Evolutionary conservation across 2,797 vertebrate genomes (phyloP), one percentile per base, ranked within the genome.

Genomic region (Graptemys geographica): DNA sequence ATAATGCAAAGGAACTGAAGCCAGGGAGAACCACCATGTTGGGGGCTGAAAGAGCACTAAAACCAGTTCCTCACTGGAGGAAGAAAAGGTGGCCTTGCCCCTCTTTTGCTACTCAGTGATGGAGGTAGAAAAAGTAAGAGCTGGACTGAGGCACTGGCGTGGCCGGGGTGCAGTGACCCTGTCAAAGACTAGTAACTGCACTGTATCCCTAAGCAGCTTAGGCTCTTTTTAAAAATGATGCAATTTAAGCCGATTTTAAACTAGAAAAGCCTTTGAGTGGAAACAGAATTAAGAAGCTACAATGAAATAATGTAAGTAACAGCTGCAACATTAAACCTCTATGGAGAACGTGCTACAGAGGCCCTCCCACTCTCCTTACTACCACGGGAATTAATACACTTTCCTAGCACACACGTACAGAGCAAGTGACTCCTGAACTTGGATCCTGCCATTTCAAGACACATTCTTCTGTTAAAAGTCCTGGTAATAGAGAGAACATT

Each of bases 31-130:
- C 0, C 5, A 25, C 7, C 4, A 9, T 10, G 69, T 12, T 37
- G 10, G n/a, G 31, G 15, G 74, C 6, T 27, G 7, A 28, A 28
- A 31, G 0, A 65, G 72, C 15, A 4, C 52, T 0, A 28, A 65
- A 91, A 76, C 1, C 0, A 0, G 1, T 0, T 0, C 51, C 41
- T 28, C 44, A 28, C 44, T 47, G 47, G 44, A 18, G 15, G 53
- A 8, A 56, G 28, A 13, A 19, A 13, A 23, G 44, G n/a, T 31
- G 49, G 33, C 31, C 13, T n/a, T 16, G 27, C 8, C 41, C 41
- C 25, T n/a, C 72, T 6, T 1, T 47, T n/a, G 12, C 72, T 7
- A 37, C 19, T 49, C 21, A n/a, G 28, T 0, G 31, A 18, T 1
- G 9, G 82, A 72, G 56, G 21, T 52, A 62, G 37, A 9, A 62